Evolutionary conservation across 2,888 invertebrate genomes (phyloP), one percentile per base, ranked within the genome.

Genomic region (Venustoraphidia nigricollis): DNA sequence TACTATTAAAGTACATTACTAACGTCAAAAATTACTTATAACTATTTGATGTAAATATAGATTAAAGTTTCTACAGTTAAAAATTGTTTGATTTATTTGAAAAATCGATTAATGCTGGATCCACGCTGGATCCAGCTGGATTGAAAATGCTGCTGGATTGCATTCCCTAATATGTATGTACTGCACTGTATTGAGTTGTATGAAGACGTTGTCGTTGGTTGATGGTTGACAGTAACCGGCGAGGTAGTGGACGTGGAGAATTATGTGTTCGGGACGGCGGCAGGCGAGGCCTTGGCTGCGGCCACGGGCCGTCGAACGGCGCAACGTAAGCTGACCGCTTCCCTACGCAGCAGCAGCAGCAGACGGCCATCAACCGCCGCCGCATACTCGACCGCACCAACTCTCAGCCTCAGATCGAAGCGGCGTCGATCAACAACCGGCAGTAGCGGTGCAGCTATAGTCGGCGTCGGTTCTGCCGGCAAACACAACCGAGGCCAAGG

Each of bases 221-320:
- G 36, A 34, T 34, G 36, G 38, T 34, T 50, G 50, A 48, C 57
- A 61, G 68, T 67, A 56, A 61, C 63, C 60, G 61, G 62, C 57
- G 65, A 66, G 59, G 62, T 64, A 64, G 65, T 65, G 66, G 67
- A 66, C 62, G 67, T 67, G 65, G 67, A 67, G 63, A 66, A 66
- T 62, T 63, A 66, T 67, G 66, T 65, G 59, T 59, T 60, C 58
- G 61, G 60, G 54, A 59, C 62, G 53, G 65, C 62, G 58, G 60
- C 60, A 50, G 57, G 60, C 58, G 57, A 59, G 57, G 53, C 58
- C 58, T 60, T 62, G 61, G 59, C 63, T 58, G 59, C 62, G 51
- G 58, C 61, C 39, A 55, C 52, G 55, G 55, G 47, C 53, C 51
- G 45, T 51, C 45, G 35, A 41, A 10, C 52, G 49, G 49, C 60